Evolutionary conservation across 2,113 vertebrate genomes (phyloP).

Genomic region (Corynorhinus townsendii): DNA sequence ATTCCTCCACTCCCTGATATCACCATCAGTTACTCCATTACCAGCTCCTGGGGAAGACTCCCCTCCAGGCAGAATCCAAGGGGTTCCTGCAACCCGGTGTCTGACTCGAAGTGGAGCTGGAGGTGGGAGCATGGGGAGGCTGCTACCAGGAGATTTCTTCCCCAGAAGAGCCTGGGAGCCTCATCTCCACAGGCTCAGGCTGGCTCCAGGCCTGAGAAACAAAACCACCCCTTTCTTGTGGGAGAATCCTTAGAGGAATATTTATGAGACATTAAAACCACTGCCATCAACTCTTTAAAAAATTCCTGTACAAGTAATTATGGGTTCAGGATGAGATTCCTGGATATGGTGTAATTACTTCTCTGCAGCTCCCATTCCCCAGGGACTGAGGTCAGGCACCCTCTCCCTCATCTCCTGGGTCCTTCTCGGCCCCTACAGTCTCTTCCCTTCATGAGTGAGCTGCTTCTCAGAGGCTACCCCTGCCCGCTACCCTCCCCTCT

Average conservation of each 20-base stretch:
- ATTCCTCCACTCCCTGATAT: neutral
- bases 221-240: neutral
- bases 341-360: constrained; percentile 51
- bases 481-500: too few relatives aligned
- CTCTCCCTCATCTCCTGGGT: neutral
- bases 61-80: neutral
- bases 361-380: neutral
- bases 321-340: constrained; percentile 38
- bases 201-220: neutral
- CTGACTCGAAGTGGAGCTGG: neutral
- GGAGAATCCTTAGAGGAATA: constrained; percentile 27
- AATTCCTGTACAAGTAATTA: constrained; percentile 54
- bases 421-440: neutral
- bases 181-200: neutral
- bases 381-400: neutral
- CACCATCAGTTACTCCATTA: neutral
- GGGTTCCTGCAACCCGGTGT: neutral
- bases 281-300: constrained; percentile 29
- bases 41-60: neutral
- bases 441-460: rapidly evolving
- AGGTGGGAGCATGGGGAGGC: rapidly evolving
- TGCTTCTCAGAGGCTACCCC: neutral
- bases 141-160: neutral
- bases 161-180: neutral
- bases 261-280: constrained; percentile 61